Evolutionary conservation across 2,113 vertebrate species (phyloP), one percentile per base, ranked within the genome.

Genomic region (Clarias macrocephalus): DNA sequence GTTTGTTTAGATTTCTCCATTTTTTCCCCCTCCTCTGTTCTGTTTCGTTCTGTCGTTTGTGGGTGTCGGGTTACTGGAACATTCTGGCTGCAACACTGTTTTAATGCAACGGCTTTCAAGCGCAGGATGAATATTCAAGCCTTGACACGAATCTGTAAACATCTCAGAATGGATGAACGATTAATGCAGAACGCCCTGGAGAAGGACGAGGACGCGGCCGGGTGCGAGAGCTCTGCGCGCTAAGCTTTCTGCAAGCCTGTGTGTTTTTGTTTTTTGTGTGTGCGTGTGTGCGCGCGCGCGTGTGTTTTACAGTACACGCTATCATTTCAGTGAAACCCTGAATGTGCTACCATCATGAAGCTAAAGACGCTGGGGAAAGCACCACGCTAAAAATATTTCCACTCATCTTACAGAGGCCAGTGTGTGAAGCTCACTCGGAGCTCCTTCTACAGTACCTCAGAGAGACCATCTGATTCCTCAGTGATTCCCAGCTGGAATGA

Each of bases 351-450:
- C 59, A 77, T 83, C 59, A 77, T 62, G 54, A 86, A 81, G 77
- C 60, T 21, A 80, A 79, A 10, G 16, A 83, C 15, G 0, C 84
- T 2, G 70, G 89, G 87, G 87, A 90, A 88, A 90, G 42, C 89
- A 90, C 89, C 89, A 76, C 25, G 76, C 73, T 86, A 88, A 84
- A 90, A 86, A 82, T 88, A 90, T 77, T 60, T 84, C n/a, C 52
- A 48, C 59, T 82, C 59, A 37, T 62, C 42, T n/a, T 52, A 42
- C 73, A 70, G 42, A 62, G 33, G 13, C 52, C 63, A 70, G 77
- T 2, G 52, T 12, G 2, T 42, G 60, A 83, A 76, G 37, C 59
- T 70, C 80, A 25, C 25, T 52, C 25, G 75, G 3, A 37, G 42
- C 18, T 60, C 19, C 56, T 82, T 57, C 54, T 42, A 37, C 30